Conservation (phyloP, 2,113 vertebrate species). For the Tachysurus fulvidraco region DNA sequence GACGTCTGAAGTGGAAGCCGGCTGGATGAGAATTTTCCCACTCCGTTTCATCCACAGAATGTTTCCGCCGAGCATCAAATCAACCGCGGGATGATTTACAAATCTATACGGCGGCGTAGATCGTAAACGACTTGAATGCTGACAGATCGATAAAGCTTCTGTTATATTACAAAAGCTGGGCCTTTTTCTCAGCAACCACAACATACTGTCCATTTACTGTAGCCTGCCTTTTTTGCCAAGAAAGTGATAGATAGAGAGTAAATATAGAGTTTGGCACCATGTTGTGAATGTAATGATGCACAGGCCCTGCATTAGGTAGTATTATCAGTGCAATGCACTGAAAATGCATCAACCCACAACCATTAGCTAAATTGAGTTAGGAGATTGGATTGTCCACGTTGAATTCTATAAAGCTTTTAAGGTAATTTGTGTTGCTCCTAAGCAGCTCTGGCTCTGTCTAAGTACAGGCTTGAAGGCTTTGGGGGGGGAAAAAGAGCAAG, state of each 20-base stretch:
- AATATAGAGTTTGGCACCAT: background rate
- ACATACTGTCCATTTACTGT: background rate
- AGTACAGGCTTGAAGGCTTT: background rate
- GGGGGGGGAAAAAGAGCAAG: background rate
- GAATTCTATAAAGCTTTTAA: conserved; percentile 28
- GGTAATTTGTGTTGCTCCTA: conserved; percentile 28
- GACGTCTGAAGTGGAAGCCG: background rate
- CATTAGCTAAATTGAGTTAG: conserved; percentile 43
- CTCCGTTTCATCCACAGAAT: background rate
- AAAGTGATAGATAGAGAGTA: background rate
- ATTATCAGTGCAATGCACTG: conserved; percentile 18
- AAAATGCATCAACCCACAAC: background rate
- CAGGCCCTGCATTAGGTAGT: background rate
- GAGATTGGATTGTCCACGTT: background rate
- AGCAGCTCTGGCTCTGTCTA: background rate
- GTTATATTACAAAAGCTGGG: background rate
- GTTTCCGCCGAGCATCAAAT: background rate
- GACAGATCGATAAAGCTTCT: background rate
- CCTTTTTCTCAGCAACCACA: background rate
- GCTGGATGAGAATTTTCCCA: background rate
- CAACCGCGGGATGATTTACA: background rate
- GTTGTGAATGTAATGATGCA: background rate
- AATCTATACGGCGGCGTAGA: background rate
- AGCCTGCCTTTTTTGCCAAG: background rate
- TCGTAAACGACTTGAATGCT: background rate